phyloP scores from a whole-genome alignment of 2,888 invertebrate species.

The Linnaemya vulpina region DNA sequence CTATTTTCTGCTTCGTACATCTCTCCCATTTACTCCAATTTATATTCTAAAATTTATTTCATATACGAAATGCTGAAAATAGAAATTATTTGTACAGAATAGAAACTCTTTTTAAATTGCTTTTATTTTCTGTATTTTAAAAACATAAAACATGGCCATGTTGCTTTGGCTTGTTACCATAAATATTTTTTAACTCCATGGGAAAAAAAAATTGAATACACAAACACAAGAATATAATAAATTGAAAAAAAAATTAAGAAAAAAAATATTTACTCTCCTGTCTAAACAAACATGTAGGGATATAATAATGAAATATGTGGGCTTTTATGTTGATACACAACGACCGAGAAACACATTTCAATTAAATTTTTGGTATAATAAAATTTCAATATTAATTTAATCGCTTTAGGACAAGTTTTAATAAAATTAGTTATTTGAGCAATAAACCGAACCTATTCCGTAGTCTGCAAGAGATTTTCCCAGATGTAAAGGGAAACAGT shows the following conservation, averaged over 20 bases:
- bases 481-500: too few relatives aligned
- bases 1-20: slow-evolving; percentile 21
- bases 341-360: background rate
- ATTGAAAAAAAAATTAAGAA: slow-evolving; percentile 37
- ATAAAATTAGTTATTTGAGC: too few relatives aligned
- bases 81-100: slow-evolving; percentile 26
- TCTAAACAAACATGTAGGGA: slow-evolving; percentile 53
- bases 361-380: too few relatives aligned
- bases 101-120: slow-evolving; percentile 59
- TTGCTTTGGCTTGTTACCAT: slow-evolving; percentile 67
- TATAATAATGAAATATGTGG: slow-evolving; percentile 16
- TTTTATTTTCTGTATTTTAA: slow-evolving; percentile 40
- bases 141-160: slow-evolving; percentile 64
- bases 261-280: slow-evolving; percentile 52
- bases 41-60: slow-evolving; percentile 31
- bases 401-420: too few relatives aligned
- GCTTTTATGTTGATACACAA: background rate
- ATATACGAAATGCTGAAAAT: slow-evolving; percentile 51
- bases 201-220: slow-evolving; percentile 37
- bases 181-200: slow-evolving; percentile 71
- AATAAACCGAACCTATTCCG: too few relatives aligned
- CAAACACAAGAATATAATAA: slow-evolving; percentile 44
- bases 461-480: too few relatives aligned
- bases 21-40: slow-evolving; percentile 41
- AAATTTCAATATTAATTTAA: too few relatives aligned